phyloP scores from a whole-genome alignment of 2,113 vertebrate species.

The Euleptes europaea region DNA sequence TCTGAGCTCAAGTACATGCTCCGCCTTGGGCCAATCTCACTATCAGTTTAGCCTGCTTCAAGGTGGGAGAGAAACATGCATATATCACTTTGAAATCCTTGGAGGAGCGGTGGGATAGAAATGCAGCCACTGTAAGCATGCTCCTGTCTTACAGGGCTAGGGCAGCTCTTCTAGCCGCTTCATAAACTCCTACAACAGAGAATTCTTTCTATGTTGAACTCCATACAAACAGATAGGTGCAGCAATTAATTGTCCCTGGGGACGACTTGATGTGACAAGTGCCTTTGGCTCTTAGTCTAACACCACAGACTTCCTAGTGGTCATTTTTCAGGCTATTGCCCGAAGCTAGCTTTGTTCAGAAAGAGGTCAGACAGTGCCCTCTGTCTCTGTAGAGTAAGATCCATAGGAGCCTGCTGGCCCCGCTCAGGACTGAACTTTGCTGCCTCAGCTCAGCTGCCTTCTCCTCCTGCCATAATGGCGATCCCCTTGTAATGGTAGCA shows the following conservation, averaged over 20 bases:
- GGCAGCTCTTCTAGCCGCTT: neutral
- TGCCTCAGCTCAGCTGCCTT: neutral
- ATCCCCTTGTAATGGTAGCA: too few species aligned
- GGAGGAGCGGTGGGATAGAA: neutral
- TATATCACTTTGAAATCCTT: neutral
- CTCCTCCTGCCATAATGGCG: neutral
- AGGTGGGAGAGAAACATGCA: neutral
- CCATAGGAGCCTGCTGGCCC: too few species aligned
- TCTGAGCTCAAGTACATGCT: neutral
- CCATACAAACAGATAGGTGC: neutral
- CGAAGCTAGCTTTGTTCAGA: neutral
- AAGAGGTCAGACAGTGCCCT: neutral
- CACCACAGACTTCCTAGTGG: neutral
- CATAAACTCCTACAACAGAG: neutral
- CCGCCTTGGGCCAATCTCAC: neutral
- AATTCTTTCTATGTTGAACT: neutral
- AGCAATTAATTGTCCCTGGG: neutral
- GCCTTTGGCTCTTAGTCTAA: neutral
- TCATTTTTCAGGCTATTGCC: neutral
- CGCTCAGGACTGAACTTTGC: too few species aligned
- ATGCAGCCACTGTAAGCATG: neutral
- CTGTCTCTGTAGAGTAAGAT: too few species aligned
- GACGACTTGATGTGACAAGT: neutral
- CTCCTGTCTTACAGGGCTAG: neutral
- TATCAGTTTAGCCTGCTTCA: neutral